Percentiles rank a stretch among this genome's conserved stretches.
These are phyloP conservation scores for Sebastes diaconus DNA, from an alignment of 2,797 vertebrate species.

Conservation along the genomic window DNA sequence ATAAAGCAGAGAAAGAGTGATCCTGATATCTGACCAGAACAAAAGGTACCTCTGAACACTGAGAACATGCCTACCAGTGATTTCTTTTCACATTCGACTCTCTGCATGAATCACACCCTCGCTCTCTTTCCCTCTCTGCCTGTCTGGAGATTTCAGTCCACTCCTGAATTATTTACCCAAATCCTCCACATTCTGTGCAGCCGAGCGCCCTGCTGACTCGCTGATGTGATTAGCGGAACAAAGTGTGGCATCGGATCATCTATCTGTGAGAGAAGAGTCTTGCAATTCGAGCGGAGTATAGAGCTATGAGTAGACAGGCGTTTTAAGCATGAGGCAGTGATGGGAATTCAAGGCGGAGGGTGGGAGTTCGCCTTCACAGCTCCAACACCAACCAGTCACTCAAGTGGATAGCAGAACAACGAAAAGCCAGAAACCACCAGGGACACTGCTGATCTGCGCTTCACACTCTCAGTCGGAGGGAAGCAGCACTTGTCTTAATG, in stretches of 20 bases:
- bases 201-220: slow-evolving; percentile 39
- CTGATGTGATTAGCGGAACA: slow-evolving; percentile 62
- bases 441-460: slow-evolving; percentile 24
- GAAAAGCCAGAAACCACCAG: slow-evolving; percentile 19
- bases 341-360: neutral
- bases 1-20: slow-evolving; percentile 1
- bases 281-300: slow-evolving; percentile 39
- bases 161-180: slow-evolving; percentile 55
- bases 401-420: slow-evolving; percentile 8
- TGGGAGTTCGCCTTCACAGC: slow-evolving; percentile 20
- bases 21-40: slow-evolving; percentile 24
- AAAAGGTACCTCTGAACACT: slow-evolving; percentile 6
- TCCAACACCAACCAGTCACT: slow-evolving; percentile 32
- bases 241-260: slow-evolving; percentile 33
- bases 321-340: slow-evolving; percentile 21
- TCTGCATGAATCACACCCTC: slow-evolving; percentile 20
- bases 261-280: slow-evolving; percentile 32
- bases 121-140: neutral
- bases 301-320: slow-evolving; percentile 27
- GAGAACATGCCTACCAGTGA: slow-evolving; percentile 25
- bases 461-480: slow-evolving; percentile 13
- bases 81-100: slow-evolving; percentile 24
- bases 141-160: slow-evolving; percentile 33
- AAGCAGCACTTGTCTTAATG: slow-evolving; percentile 36
- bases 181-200: slow-evolving; percentile 45